These are phyloP conservation scores for Drosophila sordidapex DNA, from an alignment of 2,888 invertebrate species.

Conservation along the genomic window DNA sequence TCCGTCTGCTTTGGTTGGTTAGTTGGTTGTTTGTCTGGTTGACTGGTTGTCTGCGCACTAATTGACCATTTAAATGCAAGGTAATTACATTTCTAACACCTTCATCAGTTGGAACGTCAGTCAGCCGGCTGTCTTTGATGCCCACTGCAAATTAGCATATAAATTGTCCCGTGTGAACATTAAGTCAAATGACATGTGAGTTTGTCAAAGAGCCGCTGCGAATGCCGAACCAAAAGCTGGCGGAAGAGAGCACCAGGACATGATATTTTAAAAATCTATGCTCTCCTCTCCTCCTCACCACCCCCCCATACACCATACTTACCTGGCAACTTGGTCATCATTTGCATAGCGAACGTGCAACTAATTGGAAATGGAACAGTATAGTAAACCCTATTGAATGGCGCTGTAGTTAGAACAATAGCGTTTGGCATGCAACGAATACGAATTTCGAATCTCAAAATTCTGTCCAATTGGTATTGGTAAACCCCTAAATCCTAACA, in stretches of 20 bases:
- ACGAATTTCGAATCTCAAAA: conserved; percentile 1
- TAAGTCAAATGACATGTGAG: conserved; percentile 79
- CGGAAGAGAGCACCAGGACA: conserved; percentile 78
- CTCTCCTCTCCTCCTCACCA: not conserved
- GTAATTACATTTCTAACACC: conserved; percentile 79
- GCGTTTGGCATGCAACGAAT: conserved; percentile 31
- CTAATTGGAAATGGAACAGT: conserved; percentile 77
- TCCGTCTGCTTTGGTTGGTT: conserved; percentile 15
- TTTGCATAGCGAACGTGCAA: conserved; percentile 80
- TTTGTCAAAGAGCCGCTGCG: conserved; percentile 73
- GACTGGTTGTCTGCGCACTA: conserved; percentile 68
- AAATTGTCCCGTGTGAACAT: conserved; percentile 82
- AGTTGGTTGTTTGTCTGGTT: conserved; percentile 17
- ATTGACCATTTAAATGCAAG: conserved; percentile 81
- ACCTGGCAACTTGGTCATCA: conserved; percentile 31
- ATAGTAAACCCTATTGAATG: conserved; percentile 44
- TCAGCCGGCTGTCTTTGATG: conserved; percentile 75
- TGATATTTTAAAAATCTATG: conserved; percentile 65
- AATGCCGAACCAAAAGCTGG: conserved; percentile 52
- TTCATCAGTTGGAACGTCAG: conserved; percentile 71
- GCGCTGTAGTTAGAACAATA: conserved; percentile 26
- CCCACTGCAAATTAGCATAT: conserved; percentile 78
- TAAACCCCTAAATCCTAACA: conserved; percentile 79
- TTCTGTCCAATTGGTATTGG: conserved; percentile 11
- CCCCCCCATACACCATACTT: not conserved